Evolutionary conservation across 2,888 invertebrate genomes (phyloP).

Genomic region (Rhopalosiphum nymphaeae): DNA sequence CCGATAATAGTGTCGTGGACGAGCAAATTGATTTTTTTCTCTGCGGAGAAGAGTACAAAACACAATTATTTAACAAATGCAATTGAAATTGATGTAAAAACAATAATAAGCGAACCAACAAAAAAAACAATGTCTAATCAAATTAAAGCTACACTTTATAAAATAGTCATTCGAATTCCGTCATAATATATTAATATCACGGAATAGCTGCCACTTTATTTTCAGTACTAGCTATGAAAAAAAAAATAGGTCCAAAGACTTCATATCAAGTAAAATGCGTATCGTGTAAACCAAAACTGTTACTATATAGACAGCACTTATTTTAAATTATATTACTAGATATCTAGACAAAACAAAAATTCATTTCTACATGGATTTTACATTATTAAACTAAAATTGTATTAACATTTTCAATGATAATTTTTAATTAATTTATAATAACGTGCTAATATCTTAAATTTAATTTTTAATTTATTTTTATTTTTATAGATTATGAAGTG

Average conservation of each 20-base stretch:
- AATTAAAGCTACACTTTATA: neutral
- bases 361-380: neutral
- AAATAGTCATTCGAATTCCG: neutral
- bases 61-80: neutral
- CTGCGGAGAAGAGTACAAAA: neutral
- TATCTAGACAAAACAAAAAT: neutral
- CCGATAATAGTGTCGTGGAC: neutral
- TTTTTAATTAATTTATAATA: no score
- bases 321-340: neutral
- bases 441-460: no score
- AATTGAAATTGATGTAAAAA: neutral
- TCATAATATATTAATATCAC: neutral
- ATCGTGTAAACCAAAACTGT: neutral
- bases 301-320: neutral
- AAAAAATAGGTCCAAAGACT: neutral
- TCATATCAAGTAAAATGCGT: neutral
- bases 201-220: neutral
- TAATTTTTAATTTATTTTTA: no score
- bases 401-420: no score
- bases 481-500: no score
- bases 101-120: neutral
- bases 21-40: neutral
- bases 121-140: neutral
- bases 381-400: neutral
- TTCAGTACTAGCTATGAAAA: neutral